Evolutionary conservation across 2,113 vertebrate genomes (phyloP).

Genomic region (Candoia aspera): DNA sequence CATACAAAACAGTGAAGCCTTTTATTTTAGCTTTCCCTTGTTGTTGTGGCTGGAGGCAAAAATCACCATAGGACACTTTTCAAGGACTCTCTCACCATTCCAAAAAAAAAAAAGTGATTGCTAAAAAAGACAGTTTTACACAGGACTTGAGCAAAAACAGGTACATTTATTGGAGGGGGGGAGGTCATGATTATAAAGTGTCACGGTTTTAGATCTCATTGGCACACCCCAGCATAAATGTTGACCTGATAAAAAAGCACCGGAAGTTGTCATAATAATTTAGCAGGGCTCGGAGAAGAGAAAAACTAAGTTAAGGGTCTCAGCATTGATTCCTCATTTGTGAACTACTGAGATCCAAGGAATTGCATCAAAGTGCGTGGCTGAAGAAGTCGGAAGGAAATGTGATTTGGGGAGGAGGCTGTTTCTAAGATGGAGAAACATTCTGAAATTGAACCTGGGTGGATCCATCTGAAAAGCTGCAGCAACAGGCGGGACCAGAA

Average conservation of each 20-base stretch:
- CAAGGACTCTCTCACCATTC: conserved; percentile 60
- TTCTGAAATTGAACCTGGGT: neutral
- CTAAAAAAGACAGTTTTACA: conserved; percentile 64
- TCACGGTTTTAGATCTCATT: conserved; percentile 69
- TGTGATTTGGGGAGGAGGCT: neutral
- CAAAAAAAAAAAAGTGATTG: conserved; percentile 48
- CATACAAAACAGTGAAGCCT: conserved; percentile 68
- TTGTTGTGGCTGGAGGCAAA: conserved; percentile 48
- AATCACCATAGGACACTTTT: conserved; percentile 43
- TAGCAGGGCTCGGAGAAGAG: conserved; percentile 63
- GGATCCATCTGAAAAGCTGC: neutral
- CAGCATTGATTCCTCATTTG: neutral
- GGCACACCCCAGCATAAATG: conserved; percentile 61
- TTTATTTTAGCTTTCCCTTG: conserved; percentile 54
- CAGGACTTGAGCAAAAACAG: conserved; percentile 65
- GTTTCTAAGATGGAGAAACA: neutral
- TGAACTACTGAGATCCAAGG: neutral
- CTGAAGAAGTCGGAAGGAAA: conserved; percentile 52
- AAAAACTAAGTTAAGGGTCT: neutral
- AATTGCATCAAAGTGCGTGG: neutral
- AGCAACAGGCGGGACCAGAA: neutral
- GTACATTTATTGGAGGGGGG: conserved; percentile 14
- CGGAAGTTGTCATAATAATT: conserved; percentile 48
- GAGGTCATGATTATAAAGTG: conserved; percentile 63
- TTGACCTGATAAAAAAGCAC: conserved; percentile 63